phyloP scores from a whole-genome alignment of 2,888 invertebrate genomes.

The Acronicta alni region DNA sequence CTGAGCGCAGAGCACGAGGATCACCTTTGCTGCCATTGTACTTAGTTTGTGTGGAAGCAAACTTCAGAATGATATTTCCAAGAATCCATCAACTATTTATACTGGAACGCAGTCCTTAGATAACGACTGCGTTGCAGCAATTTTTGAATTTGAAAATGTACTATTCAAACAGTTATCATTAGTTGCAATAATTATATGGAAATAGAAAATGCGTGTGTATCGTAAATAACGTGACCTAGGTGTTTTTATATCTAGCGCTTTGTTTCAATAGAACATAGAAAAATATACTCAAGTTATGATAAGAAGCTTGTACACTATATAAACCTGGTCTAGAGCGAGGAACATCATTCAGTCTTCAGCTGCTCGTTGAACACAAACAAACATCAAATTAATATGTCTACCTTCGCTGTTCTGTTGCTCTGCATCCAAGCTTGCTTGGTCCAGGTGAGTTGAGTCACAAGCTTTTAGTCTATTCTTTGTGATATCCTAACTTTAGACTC shows the following conservation, averaged over 20 bases:
- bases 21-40: conserved; percentile 25
- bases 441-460: conserved; percentile 1
- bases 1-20: conserved; percentile 26
- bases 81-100: conserved; percentile 20
- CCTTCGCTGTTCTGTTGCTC: conserved; percentile 15
- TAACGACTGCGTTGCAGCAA: neutral
- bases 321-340: neutral
- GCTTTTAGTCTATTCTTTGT: neutral
- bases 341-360: conserved; percentile 27
- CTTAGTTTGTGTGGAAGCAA: conserved; percentile 9
- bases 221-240: conserved; percentile 2
- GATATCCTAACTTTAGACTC: too few species aligned
- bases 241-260: neutral
- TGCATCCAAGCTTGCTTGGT: conserved; percentile 9
- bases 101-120: conserved; percentile 17
- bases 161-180: conserved; percentile 10
- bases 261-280: neutral
- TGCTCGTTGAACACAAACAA: conserved; percentile 26
- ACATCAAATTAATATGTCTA: conserved; percentile 57
- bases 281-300: conserved; percentile 5
- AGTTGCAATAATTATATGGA: neutral
- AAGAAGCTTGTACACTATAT: conserved; percentile 9
- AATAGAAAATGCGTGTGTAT: conserved; percentile 5
- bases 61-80: conserved; percentile 19
- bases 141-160: neutral